These are phyloP conservation scores for Nymphicus hollandicus DNA, from an alignment of 2,113 vertebrate genomes.

Conservation along the genomic window DNA sequence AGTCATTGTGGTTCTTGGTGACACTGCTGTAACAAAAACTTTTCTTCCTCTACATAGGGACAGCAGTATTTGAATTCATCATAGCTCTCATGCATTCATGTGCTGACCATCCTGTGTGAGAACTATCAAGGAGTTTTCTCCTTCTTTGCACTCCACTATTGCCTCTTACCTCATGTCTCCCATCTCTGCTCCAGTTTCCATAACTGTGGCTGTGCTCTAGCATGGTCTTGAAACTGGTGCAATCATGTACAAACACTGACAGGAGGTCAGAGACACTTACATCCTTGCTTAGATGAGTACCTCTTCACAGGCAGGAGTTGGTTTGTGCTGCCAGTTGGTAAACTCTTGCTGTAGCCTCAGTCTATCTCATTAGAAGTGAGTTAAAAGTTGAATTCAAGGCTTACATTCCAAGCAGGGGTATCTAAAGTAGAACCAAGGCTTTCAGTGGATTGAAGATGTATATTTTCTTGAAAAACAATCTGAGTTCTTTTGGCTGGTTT, in stretches of 20 bases:
- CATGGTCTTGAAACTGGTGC: neutral
- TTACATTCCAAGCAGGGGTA: neutral
- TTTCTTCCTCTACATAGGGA: neutral
- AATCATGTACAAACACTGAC: neutral
- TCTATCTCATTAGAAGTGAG: neutral
- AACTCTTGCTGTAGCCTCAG: neutral
- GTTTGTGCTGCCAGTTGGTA: neutral
- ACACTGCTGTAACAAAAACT: neutral
- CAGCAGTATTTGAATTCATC: neutral
- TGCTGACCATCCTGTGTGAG: neutral
- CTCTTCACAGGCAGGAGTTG: neutral
- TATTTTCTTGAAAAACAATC: neutral
- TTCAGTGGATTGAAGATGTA: neutral
- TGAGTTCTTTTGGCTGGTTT: neutral
- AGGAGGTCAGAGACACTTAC: neutral
- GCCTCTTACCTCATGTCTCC: neutral
- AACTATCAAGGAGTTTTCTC: neutral
- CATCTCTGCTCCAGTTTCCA: neutral
- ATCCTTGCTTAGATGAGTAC: neutral
- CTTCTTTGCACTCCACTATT: neutral
- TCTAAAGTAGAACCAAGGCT: neutral
- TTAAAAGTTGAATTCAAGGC: neutral
- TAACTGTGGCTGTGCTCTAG: neutral
- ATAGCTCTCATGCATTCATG: neutral
- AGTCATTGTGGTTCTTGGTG: neutral